Percentiles rank a stretch among this genome's conserved stretches.
These are phyloP conservation scores for Entomobrya multifasciata DNA, from an alignment of 2,888 invertebrate genomes.

Conservation along the genomic window DNA sequence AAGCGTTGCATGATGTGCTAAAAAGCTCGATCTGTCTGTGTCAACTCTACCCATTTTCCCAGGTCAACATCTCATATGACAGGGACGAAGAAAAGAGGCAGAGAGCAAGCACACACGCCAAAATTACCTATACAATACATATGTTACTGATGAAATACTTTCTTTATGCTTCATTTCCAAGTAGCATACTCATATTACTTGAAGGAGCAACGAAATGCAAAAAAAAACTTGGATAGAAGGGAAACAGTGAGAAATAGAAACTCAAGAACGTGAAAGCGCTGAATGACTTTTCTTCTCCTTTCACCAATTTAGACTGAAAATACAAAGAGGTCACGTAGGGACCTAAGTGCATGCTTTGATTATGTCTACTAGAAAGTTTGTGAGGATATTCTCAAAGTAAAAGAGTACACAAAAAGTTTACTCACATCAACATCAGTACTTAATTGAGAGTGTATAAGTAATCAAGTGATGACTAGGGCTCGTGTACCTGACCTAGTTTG, in stretches of 20 bases:
- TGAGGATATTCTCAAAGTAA: background rate
- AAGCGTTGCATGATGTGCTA: slow-evolving; percentile 56
- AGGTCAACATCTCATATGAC: slow-evolving; percentile 67
- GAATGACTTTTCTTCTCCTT: slow-evolving; percentile 43
- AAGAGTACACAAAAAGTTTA: background rate
- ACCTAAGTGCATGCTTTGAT: slow-evolving; percentile 5
- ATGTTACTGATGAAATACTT: background rate
- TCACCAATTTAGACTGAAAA: slow-evolving; percentile 13
- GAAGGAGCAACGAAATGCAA: background rate
- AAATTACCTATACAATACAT: background rate
- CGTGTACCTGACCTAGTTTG: background rate
- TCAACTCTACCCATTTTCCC: slow-evolving; percentile 66
- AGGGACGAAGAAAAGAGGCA: slow-evolving; percentile 60
- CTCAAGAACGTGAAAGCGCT: slow-evolving; percentile 1
- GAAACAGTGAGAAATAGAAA: background rate
- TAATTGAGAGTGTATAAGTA: background rate
- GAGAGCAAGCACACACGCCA: slow-evolving; percentile 45
- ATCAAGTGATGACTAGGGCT: background rate
- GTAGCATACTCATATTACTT: background rate
- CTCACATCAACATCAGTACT: no score
- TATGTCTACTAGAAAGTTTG: background rate
- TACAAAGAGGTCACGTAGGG: slow-evolving; percentile 46
- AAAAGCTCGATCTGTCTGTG: slow-evolving; percentile 68
- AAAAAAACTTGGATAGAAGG: background rate
- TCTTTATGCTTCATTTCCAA: background rate